Conservation (phyloP, 1,140 invertebrate genomes). For the Meloidogyne hapla region DNA sequence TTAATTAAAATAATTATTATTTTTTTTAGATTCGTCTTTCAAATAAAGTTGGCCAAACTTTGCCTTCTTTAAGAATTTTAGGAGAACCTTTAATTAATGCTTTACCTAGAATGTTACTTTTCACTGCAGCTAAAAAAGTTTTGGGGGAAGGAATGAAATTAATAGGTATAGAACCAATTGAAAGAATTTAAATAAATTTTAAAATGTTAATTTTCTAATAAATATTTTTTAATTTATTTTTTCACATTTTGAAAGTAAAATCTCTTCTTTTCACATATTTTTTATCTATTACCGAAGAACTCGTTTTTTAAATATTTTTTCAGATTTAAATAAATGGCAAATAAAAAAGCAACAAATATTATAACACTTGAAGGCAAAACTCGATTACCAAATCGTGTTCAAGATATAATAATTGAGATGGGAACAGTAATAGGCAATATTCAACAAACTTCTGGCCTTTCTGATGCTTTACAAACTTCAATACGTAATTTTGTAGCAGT, state of each 20-base stretch:
- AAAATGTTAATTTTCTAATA: background rate
- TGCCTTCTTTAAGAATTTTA: constrained; percentile 35
- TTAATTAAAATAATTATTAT: background rate
- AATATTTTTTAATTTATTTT: background rate
- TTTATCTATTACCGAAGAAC: no score
- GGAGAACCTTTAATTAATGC: constrained; percentile 33
- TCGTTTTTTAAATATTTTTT: no score
- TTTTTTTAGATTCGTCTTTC: constrained; percentile 22
- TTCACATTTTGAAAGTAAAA: background rate
- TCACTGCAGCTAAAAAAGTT: constrained; percentile 42
- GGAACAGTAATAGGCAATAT: constrained; percentile 19
- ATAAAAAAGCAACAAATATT: constrained; percentile 18
- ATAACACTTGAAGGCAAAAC: constrained; percentile 23
- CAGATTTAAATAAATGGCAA: background rate
- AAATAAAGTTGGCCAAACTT: constrained; percentile 27
- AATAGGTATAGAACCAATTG: constrained; percentile 36
- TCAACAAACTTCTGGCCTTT: constrained; percentile 16
- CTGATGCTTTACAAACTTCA: constrained; percentile 16
- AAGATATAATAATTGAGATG: constrained; percentile 20
- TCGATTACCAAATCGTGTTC: constrained; percentile 20
- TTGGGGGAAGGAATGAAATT: constrained; percentile 40
- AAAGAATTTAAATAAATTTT: constrained; percentile 18
- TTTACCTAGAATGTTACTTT: constrained; percentile 40
- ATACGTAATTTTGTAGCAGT: constrained; percentile 24
- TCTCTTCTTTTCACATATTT: background rate